These are phyloP conservation scores for Boulengeromyrus knoepffleri DNA, from an alignment of 2,113 vertebrate genomes.

Conservation along the genomic window DNA sequence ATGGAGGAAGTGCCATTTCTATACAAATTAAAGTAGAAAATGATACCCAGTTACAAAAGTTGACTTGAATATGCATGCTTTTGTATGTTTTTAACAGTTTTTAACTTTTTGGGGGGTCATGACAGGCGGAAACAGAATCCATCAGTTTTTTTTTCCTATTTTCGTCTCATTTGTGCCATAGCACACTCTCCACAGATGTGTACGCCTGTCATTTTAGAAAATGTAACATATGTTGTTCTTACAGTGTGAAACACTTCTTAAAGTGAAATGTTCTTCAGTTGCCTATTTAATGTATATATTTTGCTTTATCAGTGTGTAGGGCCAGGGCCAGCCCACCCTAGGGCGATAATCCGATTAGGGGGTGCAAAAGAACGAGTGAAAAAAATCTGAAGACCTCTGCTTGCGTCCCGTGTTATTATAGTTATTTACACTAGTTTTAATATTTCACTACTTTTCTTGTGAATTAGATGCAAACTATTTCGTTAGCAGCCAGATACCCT, in stretches of 20 bases:
- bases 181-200: not conserved
- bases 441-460: not conserved
- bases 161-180: not conserved
- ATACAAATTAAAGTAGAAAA: no score
- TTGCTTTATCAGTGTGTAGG: not conserved
- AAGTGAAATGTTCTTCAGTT: not conserved
- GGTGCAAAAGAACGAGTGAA: not conserved
- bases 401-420: not conserved
- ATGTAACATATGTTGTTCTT: not conserved
- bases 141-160: not conserved
- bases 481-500: not conserved
- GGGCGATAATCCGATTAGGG: not conserved
- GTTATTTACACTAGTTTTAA: not conserved
- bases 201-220: not conserved
- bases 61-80: not conserved
- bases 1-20: no score
- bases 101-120: not conserved
- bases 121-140: not conserved
- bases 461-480: not conserved
- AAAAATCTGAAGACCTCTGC: not conserved
- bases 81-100: not conserved
- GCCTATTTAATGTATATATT: not conserved
- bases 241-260: not conserved
- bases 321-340: not conserved
- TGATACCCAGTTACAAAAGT: not conserved